Base-by-base conservation (phyloP, 2,888 invertebrate species). In the Lobophora halterata region DNA sequence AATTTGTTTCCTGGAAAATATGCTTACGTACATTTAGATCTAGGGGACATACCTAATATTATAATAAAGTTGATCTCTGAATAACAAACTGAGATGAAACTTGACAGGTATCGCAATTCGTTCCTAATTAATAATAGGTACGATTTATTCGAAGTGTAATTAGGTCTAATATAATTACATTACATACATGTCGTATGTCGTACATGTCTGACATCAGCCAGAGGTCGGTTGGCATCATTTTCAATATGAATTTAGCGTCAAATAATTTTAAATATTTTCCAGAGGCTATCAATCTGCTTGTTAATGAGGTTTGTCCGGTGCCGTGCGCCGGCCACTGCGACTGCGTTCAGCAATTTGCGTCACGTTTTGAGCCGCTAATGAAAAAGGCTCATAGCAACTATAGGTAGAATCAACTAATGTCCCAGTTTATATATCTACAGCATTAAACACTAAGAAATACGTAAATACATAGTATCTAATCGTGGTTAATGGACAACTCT, bases 231-330 rank as follows among this genome's bases (percentile, higher is more conserved):
- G 45, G 48, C 70, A 56, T 70, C 64, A 78, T 80, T 77, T 81
- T 74, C 69, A 77, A 74, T 79, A 79, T 79, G 73, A 76, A 80
- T 79, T 72, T 75, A 71, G 71, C 78, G 73, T 78, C 64, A 80
- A 82, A 83, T 81, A 79, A 78, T 82, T 78, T 75, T 59, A 72
- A 79, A 63, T 72, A 70, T 81, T 82, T 81, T 79, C 78, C 74
- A 76, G 71, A 48, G 74, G 69, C 77, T 74, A 82, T 82, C 79
- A 82, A 81, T 83, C 79, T 75, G 69, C 63, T 38, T 64, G 73
- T 73, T 85, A 85, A 85, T 83, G 85, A 86, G 80, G 80, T 82
- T 79, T 73, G 72, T 67, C 71, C 76, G 74, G 71, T 61, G 26
- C 65, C 62, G 51, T 52, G 65, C n/a, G n/a, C 32, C 32, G 27